These are phyloP conservation scores for Baccha elongata DNA, from an alignment of 2,888 invertebrate genomes.

Conservation along the genomic window DNA sequence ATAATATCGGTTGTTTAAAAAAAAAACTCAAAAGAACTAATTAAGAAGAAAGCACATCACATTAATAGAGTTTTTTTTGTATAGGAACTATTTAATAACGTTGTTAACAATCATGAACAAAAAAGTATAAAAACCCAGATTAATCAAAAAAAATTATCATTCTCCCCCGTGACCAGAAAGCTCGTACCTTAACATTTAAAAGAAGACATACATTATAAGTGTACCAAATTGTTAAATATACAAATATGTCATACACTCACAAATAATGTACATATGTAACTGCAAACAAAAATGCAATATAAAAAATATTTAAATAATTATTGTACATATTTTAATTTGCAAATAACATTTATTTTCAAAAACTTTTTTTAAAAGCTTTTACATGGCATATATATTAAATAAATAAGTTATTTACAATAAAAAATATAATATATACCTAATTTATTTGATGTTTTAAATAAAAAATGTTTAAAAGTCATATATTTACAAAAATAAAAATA, in stretches of 20 bases:
- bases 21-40: not conserved
- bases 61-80: slow-evolving; percentile 15
- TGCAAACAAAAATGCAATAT: not conserved
- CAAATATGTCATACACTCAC: not conserved
- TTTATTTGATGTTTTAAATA: slow-evolving; percentile 62
- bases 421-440: slow-evolving; percentile 18
- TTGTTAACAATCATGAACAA: not conserved
- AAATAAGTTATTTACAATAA: slow-evolving; percentile 48
- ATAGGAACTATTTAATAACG: not conserved
- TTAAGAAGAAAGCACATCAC: slow-evolving; percentile 5
- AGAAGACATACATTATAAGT: slow-evolving; percentile 31
- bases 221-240: slow-evolving; percentile 51
- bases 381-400: slow-evolving; percentile 30
- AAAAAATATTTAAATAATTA: not conserved
- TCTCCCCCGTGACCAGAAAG: slow-evolving; percentile 52
- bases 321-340: slow-evolving; percentile 1
- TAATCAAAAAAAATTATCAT: slow-evolving; percentile 13
- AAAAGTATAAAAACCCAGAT: not conserved
- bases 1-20: slow-evolving; percentile 54
- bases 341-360: not conserved
- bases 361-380: slow-evolving; percentile 1
- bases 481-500: slow-evolving; percentile 51
- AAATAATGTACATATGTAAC: slow-evolving; percentile 11
- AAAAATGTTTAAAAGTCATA: slow-evolving; percentile 39
- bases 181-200: slow-evolving; percentile 45